Percentiles rank a stretch among this genome's conserved stretches.
Conservation (phyloP, 2,113 vertebrate species). For the Poeciliopsis retropinna region DNA sequence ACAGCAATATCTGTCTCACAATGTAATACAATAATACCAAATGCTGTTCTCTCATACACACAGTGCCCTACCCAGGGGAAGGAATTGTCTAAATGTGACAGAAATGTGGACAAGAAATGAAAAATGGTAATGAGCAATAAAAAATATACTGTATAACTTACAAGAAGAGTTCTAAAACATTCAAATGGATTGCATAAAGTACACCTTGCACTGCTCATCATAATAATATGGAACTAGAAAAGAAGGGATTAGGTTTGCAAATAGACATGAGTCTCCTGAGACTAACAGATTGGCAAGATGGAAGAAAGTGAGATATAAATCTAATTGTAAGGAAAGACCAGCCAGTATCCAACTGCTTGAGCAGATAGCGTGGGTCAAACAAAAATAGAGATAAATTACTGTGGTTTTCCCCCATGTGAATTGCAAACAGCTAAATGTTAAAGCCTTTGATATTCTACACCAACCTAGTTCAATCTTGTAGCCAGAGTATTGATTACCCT, state of each 20-base stretch:
- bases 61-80: not conserved
- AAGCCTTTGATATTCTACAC: not conserved
- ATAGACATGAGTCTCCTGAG: constrained; percentile 13
- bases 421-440: constrained; percentile 18
- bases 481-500: constrained; percentile 35
- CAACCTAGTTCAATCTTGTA: constrained; percentile 6
- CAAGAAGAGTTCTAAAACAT: constrained; percentile 29
- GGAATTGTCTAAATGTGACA: not conserved
- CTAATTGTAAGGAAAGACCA: constrained; percentile 18
- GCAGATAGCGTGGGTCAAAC: not conserved
- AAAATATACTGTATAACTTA: not conserved
- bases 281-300: constrained; percentile 18
- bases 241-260: not conserved
- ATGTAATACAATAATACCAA: constrained; percentile 5
- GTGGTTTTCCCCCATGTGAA: constrained; percentile 11
- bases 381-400: not conserved
- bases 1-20: constrained; percentile 8
- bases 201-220: constrained; percentile 29
- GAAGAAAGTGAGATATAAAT: constrained; percentile 9
- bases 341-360: not conserved
- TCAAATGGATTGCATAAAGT: constrained; percentile 38
- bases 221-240: not conserved
- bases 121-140: constrained; percentile 39
- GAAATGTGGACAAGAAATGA: constrained; percentile 28
- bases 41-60: constrained; percentile 13